Base-by-base conservation (phyloP, 2,888 invertebrate genomes). In the Calameuta filiformis region DNA sequence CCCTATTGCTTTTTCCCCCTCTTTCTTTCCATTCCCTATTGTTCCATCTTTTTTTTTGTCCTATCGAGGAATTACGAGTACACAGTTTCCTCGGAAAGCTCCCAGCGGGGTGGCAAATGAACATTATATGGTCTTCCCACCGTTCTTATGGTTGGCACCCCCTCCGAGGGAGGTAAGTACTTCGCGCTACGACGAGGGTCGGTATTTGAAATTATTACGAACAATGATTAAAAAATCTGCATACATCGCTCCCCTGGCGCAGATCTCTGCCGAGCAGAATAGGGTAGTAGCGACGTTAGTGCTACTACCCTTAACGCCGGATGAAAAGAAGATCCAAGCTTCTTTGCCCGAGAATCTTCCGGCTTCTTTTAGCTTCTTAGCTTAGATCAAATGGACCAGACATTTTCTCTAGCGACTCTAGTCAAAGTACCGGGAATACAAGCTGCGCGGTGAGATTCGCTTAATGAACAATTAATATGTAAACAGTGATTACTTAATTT, bases 381-480 rank as follows among this genome's bases (percentile, higher is more conserved):
- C 15, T 40, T 40, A 15, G 4, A 15, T 40, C 0, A 40, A 40
- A 40, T 15, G 6, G 35, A 3, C 15, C 40, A 4, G 40, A 40
- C 15, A 40, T 40, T 15, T 40, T 15, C 40, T 40, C 4, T 15
- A 15, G 40, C 15, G 40, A 40, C 15, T 40, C 40, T 6, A 4
- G 15, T 15, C 15, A 0, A 40, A 40, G 40, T 40, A 40, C 40
- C 40, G 15, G 15, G 40, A 40, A 15, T 15, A 40, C 40, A 15
- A 6, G 2, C 40, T 0, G 0, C 40, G 40, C 6, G 15, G 40
- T 40, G 15, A 40, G 15, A 15, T 15, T 40, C 40, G 83, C 83
- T 80, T 89, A 90, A 89, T 88, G 89, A 89, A 90, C 90, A 89
- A 91, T 90, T 90, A 91, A 90, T 90, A 90, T 90, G 90, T 90